Percentiles rank a stretch among this genome's conserved stretches.
These are phyloP conservation scores for Gymnarchus niloticus DNA, from an alignment of 2,113 vertebrate species.

Conservation along the genomic window DNA sequence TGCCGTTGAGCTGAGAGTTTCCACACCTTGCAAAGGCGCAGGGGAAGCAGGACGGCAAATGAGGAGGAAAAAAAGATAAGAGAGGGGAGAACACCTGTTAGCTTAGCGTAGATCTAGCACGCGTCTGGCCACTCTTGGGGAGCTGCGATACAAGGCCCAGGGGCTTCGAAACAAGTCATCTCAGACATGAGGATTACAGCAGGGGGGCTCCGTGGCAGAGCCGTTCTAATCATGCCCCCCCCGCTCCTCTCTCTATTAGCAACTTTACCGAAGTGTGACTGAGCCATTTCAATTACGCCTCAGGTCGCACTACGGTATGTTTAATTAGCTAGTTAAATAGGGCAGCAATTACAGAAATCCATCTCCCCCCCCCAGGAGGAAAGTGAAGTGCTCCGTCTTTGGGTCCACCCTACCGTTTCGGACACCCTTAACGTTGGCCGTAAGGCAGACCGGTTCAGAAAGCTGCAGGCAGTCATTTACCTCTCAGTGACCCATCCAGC, in stretches of 20 bases:
- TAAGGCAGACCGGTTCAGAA: background rate
- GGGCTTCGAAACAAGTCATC: background rate
- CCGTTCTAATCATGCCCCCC: background rate
- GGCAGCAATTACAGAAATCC: constrained; percentile 47
- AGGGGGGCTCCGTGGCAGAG: background rate
- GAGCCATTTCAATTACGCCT: constrained; percentile 61
- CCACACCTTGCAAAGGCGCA: background rate
- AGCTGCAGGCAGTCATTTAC: background rate
- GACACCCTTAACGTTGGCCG: background rate
- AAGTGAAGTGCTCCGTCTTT: constrained; percentile 41
- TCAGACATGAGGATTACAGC: background rate
- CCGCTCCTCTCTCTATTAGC: constrained; percentile 49
- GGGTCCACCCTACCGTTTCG: constrained; percentile 20
- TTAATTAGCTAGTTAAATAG: constrained; percentile 66
- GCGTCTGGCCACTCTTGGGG: background rate
- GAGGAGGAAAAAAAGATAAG: background rate
- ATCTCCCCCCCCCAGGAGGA: constrained; percentile 31
- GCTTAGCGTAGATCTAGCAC: background rate
- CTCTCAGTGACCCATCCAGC: background rate
- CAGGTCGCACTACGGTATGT: constrained; percentile 51
- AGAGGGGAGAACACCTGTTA: constrained; percentile 1
- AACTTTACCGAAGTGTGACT: constrained; percentile 60
- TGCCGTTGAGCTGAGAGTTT: background rate
- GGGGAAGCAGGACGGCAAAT: background rate
- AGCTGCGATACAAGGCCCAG: background rate